A percentile compares a stretch with the other conserved stretches of the same genome.
Evolutionary conservation across 2,888 invertebrate genomes (phyloP).

Genomic region (Notodromas monacha): DNA sequence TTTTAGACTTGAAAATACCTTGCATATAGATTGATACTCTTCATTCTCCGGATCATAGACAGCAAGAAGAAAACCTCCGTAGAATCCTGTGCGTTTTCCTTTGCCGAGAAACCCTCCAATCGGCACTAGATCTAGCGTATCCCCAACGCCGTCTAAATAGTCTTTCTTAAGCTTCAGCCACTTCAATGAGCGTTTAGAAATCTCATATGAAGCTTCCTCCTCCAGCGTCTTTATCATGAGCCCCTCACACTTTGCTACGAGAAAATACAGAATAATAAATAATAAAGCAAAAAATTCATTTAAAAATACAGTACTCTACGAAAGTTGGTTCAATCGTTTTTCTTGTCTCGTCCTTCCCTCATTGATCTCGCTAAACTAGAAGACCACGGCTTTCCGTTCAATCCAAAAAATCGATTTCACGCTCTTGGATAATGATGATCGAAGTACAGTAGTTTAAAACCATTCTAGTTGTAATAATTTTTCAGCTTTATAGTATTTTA

Average conservation of each 20-base stretch:
- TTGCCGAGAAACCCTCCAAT: slow-evolving; percentile 74
- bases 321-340: no score
- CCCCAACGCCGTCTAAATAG: slow-evolving; percentile 80
- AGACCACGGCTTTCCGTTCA: no score
- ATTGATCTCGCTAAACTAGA: no score
- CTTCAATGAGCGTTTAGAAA: slow-evolving; percentile 67
- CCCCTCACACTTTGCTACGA: slow-evolving; percentile 70
- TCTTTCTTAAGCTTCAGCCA: slow-evolving; percentile 94
- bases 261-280: no score
- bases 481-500: no score
- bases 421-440: no score
- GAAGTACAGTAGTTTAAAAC: no score
- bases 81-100: slow-evolving; percentile 66
- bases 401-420: no score
- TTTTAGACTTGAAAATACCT: no score
- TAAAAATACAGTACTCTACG: no score
- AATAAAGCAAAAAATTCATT: slow-evolving; percentile 6
- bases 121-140: slow-evolving; percentile 77
- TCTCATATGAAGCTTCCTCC: slow-evolving; percentile 72
- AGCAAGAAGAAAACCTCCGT: slow-evolving; percentile 78
- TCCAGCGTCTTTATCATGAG: slow-evolving; percentile 86
- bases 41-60: slow-evolving; percentile 66
- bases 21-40: slow-evolving; percentile 67
- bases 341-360: no score
- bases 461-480: no score